A percentile compares a stretch with the other conserved stretches of the same genome.
Evolutionary conservation across 2,888 invertebrate genomes (phyloP).

Genomic region (Barypeithes pellucidus): DNA sequence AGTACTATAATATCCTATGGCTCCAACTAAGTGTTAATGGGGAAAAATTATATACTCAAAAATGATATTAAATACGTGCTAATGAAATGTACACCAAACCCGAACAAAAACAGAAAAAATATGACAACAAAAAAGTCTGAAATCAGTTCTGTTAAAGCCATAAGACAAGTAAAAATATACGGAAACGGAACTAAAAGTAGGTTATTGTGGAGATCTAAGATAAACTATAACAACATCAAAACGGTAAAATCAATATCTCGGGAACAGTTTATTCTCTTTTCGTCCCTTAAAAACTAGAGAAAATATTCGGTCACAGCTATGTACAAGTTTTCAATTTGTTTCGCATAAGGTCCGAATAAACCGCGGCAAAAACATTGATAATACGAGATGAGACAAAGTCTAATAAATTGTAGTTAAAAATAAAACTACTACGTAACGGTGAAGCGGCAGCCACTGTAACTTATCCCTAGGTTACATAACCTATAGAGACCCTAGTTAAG

Average conservation of each 20-base stretch:
- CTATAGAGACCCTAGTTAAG: conserved; percentile 1
- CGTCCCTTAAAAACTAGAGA: not conserved
- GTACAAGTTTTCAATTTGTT: not conserved
- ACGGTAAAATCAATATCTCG: conserved; percentile 3
- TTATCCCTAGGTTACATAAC: conserved; percentile 10
- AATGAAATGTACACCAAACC: conserved; percentile 13
- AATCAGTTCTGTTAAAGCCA: conserved; percentile 20
- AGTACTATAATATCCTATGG: not conserved
- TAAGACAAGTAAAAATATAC: conserved; percentile 1
- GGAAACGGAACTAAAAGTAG: not conserved
- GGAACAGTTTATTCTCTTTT: conserved; percentile 3
- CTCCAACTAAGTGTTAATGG: not conserved
- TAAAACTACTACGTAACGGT: not conserved
- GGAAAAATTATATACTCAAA: not conserved
- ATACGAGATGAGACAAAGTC: not conserved
- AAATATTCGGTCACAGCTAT: conserved; percentile 1
- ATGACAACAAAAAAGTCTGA: not conserved
- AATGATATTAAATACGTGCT: not conserved
- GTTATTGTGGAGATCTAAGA: not conserved
- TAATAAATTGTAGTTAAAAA: conserved; percentile 7
- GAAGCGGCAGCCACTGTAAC: not conserved
- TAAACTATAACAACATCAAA: not conserved
- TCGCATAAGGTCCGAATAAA: not conserved
- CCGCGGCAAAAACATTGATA: conserved; percentile 1
- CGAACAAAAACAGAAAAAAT: not conserved